A percentile compares a stretch with the other conserved stretches of the same genome.
Conservation (phyloP, 2,113 vertebrate genomes). For the Talpa occidentalis region DNA sequence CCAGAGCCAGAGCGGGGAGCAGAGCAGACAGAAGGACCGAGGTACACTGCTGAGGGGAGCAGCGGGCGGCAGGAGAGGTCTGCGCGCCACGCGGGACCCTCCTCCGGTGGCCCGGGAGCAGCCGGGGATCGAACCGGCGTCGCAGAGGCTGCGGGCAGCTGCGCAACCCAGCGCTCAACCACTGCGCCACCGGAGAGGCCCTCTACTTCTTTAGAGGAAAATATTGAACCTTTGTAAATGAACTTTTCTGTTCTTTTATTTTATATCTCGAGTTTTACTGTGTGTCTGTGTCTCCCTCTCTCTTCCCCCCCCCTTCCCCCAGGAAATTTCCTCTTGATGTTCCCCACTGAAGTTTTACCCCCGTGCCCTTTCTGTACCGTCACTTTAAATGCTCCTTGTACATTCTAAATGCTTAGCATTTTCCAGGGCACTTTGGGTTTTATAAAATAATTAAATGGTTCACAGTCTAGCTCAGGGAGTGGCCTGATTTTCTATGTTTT, state of each 20-base stretch:
- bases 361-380: slow-evolving; percentile 7
- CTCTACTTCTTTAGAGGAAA: slow-evolving; percentile 18
- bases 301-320: neutral
- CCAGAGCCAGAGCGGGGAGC: too few relatives aligned
- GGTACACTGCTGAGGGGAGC: too few relatives aligned
- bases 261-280: slow-evolving; percentile 5
- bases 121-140: too few relatives aligned
- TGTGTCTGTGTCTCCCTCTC: neutral
- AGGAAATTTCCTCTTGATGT: slow-evolving; percentile 27
- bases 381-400: neutral
- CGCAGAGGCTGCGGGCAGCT: too few relatives aligned
- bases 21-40: too few relatives aligned
- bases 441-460: slow-evolving; percentile 47
- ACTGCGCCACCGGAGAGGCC: too few relatives aligned
- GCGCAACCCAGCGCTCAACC: too few relatives aligned
- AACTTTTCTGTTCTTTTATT: slow-evolving; percentile 49
- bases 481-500: slow-evolving; percentile 1
- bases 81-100: too few relatives aligned
- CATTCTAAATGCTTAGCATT: slow-evolving; percentile 46
- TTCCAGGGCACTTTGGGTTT: neutral
- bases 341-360: neutral
- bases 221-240: neutral
- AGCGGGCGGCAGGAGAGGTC: too few relatives aligned
- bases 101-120: too few relatives aligned
- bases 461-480: slow-evolving; percentile 34